Conservation (phyloP, 2,113 vertebrate species). For the Amazona guildingii region DNA sequence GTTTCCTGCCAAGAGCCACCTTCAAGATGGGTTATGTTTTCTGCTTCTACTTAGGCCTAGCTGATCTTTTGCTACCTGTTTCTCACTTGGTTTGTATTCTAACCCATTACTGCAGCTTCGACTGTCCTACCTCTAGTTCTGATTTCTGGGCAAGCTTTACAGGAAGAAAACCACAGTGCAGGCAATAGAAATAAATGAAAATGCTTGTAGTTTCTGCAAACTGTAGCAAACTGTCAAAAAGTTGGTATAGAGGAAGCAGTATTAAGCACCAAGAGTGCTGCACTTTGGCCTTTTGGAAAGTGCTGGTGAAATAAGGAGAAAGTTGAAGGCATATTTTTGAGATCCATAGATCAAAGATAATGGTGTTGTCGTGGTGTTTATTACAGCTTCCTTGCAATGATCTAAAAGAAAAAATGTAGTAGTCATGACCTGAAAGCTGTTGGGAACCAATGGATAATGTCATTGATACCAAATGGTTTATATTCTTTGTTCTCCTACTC, state of each 20-base stretch:
- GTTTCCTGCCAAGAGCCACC: not conserved
- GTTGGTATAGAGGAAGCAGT: not conserved
- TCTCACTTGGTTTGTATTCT: not conserved
- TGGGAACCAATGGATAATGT: not conserved
- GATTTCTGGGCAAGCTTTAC: not conserved
- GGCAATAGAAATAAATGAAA: not conserved
- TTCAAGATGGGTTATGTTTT: not conserved
- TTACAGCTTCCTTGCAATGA: not conserved
- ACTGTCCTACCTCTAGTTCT: not conserved
- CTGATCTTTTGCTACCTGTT: not conserved
- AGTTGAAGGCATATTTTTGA: not conserved
- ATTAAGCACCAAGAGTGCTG: not conserved
- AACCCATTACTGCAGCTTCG: not conserved
- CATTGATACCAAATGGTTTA: not conserved
- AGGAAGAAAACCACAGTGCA: not conserved
- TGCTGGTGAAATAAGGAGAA: not conserved
- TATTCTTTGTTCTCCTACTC: not conserved
- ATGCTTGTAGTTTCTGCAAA: not conserved
- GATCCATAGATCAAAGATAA: not conserved
- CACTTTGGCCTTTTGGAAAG: not conserved
- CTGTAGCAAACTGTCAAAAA: not conserved
- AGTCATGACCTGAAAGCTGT: accelerated
- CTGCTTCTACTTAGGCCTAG: not conserved
- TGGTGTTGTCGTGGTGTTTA: not conserved
- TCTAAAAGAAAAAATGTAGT: not conserved